A percentile compares a stretch with the other conserved stretches of the same genome.
phyloP scores from a whole-genome alignment of 2,113 vertebrate species.

The Phrynocephalus versicolor region DNA sequence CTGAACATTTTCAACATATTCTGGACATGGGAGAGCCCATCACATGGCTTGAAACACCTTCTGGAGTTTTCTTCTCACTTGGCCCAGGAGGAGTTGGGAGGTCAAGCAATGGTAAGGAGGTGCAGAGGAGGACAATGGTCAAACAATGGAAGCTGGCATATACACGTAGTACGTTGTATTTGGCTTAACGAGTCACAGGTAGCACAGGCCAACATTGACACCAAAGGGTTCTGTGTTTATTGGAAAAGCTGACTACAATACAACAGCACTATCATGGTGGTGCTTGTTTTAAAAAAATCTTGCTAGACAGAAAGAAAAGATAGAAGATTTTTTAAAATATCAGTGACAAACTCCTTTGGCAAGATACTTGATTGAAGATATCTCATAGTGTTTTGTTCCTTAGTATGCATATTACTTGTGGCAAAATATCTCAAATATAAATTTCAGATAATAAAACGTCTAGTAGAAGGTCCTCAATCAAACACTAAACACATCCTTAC shows the following conservation, averaged over 20 bases:
- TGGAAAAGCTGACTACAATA: constrained; percentile 45
- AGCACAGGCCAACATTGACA: not conserved
- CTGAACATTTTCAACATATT: not conserved
- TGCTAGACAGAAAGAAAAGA: not conserved
- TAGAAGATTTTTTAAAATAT: not conserved
- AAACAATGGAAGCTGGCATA: not conserved
- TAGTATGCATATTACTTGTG: constrained; percentile 62
- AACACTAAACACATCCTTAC: constrained; percentile 60
- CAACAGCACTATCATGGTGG: constrained; percentile 55
- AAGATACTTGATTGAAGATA: constrained; percentile 47
- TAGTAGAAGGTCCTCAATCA: constrained; percentile 61
- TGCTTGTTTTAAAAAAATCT: not conserved
- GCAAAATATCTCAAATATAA: constrained; percentile 67
- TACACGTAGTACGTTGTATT: not conserved
- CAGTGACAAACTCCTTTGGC: constrained; percentile 55
- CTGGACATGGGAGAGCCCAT: not conserved
- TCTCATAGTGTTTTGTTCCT: constrained; percentile 60
- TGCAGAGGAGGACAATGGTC: not conserved
- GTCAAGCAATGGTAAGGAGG: not conserved
- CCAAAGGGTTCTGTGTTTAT: not conserved
- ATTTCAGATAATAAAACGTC: constrained; percentile 66
- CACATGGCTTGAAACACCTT: no score
- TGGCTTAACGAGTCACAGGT: not conserved
- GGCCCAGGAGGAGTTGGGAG: not conserved
- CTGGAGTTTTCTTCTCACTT: not conserved